phyloP scores from a whole-genome alignment of 2,113 vertebrate genomes.

The Centropus unirufus region DNA sequence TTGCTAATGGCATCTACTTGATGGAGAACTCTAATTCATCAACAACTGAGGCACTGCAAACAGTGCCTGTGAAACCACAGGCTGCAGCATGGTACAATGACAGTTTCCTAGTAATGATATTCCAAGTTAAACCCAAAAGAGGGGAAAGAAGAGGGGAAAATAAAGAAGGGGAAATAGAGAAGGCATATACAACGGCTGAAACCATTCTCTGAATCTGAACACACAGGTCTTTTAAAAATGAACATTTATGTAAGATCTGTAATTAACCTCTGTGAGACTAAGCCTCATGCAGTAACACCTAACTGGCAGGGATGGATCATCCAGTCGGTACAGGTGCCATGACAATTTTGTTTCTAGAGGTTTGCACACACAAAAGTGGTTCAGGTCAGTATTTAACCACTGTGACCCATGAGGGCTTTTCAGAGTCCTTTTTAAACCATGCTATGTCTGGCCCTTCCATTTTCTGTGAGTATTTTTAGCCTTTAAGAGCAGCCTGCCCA shows the following conservation, averaged over 20 bases:
- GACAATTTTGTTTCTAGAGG: background rate
- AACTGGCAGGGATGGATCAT: background rate
- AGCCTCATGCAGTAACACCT: background rate
- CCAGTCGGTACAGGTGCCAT: background rate
- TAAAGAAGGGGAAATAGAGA: background rate
- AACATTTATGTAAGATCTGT: background rate
- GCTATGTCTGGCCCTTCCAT: background rate
- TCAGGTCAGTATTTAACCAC: background rate
- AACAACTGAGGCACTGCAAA: background rate
- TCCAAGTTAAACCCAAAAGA: background rate
- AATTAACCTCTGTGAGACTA: background rate
- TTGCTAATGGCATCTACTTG: background rate
- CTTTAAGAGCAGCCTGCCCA: background rate
- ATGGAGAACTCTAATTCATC: background rate
- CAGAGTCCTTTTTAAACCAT: background rate
- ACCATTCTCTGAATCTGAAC: background rate
- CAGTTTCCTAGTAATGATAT: background rate
- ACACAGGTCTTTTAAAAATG: background rate
- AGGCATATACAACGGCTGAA: background rate
- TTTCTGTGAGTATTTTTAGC: background rate
- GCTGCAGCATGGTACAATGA: background rate
- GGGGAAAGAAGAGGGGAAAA: background rate
- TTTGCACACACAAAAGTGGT: background rate
- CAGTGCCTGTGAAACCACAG: background rate
- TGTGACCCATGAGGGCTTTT: background rate